Conservation (phyloP, 1,140 invertebrate species). For the Brachionus plicatilis region DNA sequence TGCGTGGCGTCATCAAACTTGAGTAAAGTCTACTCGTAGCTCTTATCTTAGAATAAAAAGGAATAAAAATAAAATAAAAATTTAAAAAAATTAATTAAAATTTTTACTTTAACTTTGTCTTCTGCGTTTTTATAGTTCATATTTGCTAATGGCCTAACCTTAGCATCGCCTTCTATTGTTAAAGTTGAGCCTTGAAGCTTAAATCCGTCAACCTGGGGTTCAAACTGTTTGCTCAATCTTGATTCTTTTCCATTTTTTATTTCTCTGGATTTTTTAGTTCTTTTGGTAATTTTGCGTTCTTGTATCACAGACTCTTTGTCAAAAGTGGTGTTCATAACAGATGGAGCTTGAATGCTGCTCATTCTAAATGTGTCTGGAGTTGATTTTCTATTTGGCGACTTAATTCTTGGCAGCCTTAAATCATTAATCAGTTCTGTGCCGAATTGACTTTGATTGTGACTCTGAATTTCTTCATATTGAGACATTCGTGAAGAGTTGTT, state of each 20-base stretch:
- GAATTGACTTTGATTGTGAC: neutral
- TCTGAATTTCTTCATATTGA: neutral
- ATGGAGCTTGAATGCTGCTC: slow-evolving; percentile 2
- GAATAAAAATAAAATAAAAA: neutral
- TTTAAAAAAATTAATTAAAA: neutral
- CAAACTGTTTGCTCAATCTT: neutral
- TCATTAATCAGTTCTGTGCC: slow-evolving; percentile 35
- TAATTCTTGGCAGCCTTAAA: slow-evolving; percentile 4
- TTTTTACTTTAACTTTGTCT: neutral
- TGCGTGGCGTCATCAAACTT: slow-evolving; percentile 35
- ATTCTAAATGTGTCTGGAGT: neutral
- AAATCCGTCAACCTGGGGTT: slow-evolving; percentile 2
- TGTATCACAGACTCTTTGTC: neutral
- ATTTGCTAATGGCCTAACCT: slow-evolving; percentile 28
- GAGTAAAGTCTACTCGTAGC: slow-evolving; percentile 18
- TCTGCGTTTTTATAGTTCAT: slow-evolving; percentile 37
- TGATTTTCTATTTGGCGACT: neutral
- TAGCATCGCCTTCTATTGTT: neutral
- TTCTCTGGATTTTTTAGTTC: neutral
- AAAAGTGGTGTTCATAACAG: slow-evolving; percentile 1
- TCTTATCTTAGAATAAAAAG: neutral
- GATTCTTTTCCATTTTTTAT: neutral
- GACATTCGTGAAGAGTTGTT: neutral
- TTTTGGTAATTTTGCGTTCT: slow-evolving; percentile 4
- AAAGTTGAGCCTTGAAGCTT: slow-evolving; percentile 8